Conservation (phyloP, 2,888 invertebrate species). For the Tenthredo distinguenda region DNA sequence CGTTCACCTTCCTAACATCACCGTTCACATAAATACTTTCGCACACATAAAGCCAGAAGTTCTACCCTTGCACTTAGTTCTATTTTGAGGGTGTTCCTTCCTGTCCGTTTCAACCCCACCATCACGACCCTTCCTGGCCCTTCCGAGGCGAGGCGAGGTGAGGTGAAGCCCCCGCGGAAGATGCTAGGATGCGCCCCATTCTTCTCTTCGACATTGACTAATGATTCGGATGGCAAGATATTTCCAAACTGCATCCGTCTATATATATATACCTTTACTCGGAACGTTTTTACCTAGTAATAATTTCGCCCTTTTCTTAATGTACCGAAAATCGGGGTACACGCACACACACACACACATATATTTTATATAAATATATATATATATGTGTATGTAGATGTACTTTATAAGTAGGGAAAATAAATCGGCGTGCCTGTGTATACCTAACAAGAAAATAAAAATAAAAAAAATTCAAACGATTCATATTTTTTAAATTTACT, state of each 20-base stretch:
- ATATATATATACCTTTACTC: constrained; percentile 53
- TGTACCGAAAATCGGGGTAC: not conserved
- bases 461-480: too few species aligned
- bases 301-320: constrained; percentile 3
- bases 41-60: not conserved
- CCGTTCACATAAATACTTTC: not conserved
- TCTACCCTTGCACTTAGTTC: constrained; percentile 64
- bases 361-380: not conserved
- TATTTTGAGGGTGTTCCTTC: constrained; percentile 67
- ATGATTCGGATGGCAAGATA: constrained; percentile 62
- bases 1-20: not conserved
- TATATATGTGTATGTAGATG: not conserved
- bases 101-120: constrained; percentile 60
- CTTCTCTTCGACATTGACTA: constrained; percentile 72
- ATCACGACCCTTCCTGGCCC: constrained; percentile 53
- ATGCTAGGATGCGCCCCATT: constrained; percentile 69
- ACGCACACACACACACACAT: too few species aligned
- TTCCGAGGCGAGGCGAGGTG: not conserved
- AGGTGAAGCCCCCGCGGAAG: constrained; percentile 32
- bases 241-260: constrained; percentile 48
- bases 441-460: too few species aligned
- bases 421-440: too few species aligned
- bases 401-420: not conserved
- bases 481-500: too few species aligned
- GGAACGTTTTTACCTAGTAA: not conserved